phyloP scores from a whole-genome alignment of 1,140 invertebrate species.

The Sitobion miscanthi region DNA sequence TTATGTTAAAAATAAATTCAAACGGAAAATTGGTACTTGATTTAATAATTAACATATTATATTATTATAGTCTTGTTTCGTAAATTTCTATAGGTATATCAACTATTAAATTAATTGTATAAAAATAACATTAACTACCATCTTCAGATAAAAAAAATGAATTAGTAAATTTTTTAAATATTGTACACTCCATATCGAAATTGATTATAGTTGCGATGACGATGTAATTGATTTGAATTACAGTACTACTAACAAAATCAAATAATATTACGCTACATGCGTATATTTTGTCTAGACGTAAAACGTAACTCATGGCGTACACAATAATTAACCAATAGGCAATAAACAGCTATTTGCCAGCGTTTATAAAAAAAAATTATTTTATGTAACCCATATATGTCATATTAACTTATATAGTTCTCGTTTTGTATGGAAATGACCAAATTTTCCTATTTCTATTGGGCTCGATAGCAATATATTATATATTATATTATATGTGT shows the following conservation, averaged over 20 bases:
- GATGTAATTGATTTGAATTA: conserved; percentile 17
- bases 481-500: background rate
- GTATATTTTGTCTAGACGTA: background rate
- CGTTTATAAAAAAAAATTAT: background rate
- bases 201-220: background rate
- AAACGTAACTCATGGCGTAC: background rate
- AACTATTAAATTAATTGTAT: background rate
- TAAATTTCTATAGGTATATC: background rate
- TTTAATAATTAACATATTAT: background rate
- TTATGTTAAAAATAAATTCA: background rate
- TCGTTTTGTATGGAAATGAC: background rate
- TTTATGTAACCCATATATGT: background rate
- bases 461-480: background rate
- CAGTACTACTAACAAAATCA: background rate
- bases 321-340: background rate
- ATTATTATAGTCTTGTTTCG: background rate
- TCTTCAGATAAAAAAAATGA: background rate
- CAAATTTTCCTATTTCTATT: background rate
- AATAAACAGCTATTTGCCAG: background rate
- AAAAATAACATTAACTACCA: background rate
- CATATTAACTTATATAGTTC: background rate
- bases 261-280: background rate
- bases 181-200: background rate
- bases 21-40: background rate
- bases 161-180: background rate